Evolutionary conservation across 2,113 vertebrate species (phyloP), one percentile per base, ranked within the genome.

Genomic region (Beaufortia kweichowensis): DNA sequence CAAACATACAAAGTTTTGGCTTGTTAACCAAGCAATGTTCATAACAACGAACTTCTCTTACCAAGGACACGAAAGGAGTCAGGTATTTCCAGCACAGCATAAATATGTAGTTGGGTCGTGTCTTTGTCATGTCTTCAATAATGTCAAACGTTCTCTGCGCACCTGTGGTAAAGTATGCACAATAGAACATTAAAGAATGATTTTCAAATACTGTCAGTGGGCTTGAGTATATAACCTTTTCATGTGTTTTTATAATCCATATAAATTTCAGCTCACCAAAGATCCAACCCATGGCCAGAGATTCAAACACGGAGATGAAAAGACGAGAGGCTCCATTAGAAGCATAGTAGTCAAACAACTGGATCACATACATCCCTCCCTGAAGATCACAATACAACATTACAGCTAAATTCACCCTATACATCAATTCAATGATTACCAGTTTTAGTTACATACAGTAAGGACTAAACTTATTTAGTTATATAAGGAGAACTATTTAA

Each of bases 271-370:
- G 35, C 81, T 57, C 74, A 92, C 92, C 92, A 79, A 91, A 92
- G 7, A 89, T n/a, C 92, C 92, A 92, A 62, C 86, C 90, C 41
- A 91, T 23, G 23, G 90, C 82, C 75, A 91, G 55, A 6, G 75
- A 35, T 79, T 91, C 80, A 86, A 91, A 92, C 62, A 88, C 82
- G 76, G 84, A 85, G 12, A 92, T 76, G 1, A 91, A 89, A 57
- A 93, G 80, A 79, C 93, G 61, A 83, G 90, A 90, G 59, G 83
- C 75, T 57, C 92, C 92, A 14, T 91, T 92, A 74, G 87, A 89
- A 35, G 91, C 91, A 0, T 92, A 93, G 74, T 92, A 90, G 41
- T 93, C 91, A n/a, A 92, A 82, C 62, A 93, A 31, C 84, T 93
- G 92, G 79, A 91, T 91, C 28, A 92, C 69, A 62, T 87, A 93